Percentiles rank a stretch among this genome's conserved stretches.
Evolutionary conservation across 2,113 vertebrate species (phyloP).

Genomic region (Tachycineta bicolor): DNA sequence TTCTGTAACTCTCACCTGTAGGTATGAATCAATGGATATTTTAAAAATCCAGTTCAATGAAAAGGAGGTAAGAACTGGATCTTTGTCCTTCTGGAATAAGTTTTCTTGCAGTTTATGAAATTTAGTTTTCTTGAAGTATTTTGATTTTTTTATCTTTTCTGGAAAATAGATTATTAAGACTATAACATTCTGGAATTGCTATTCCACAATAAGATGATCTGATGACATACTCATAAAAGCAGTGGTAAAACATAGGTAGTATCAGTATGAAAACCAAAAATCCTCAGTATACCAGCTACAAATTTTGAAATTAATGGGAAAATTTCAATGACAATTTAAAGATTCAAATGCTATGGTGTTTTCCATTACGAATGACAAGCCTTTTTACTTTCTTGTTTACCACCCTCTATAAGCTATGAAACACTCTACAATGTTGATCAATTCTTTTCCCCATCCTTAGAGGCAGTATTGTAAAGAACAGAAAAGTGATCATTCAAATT

Average conservation of each 20-base stretch:
- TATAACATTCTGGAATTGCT: not conserved
- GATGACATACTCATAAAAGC: fast-evolving
- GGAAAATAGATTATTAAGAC: not conserved
- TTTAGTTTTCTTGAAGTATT: not conserved
- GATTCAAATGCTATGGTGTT: not conserved
- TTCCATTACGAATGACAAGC: not conserved
- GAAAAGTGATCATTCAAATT: not conserved
- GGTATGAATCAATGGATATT: not conserved
- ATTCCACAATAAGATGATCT: not conserved
- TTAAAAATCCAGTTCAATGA: not conserved
- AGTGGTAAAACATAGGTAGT: not conserved
- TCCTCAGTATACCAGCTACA: fast-evolving
- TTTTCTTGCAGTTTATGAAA: not conserved
- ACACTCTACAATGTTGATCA: not conserved
- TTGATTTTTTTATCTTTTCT: not conserved
- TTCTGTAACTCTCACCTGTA: not conserved
- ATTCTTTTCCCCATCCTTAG: not conserved
- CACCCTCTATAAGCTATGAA: not conserved
- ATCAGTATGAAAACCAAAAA: not conserved
- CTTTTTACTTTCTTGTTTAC: not conserved
- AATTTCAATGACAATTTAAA: not conserved
- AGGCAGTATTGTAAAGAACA: not conserved
- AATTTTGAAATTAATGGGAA: not conserved
- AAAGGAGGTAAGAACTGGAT: not conserved
- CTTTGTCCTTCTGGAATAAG: not conserved